A percentile compares a stretch with the other conserved stretches of the same genome.
These are phyloP conservation scores for Sceloporus tristichus DNA, from an alignment of 2,113 vertebrate genomes.

Conservation along the genomic window DNA sequence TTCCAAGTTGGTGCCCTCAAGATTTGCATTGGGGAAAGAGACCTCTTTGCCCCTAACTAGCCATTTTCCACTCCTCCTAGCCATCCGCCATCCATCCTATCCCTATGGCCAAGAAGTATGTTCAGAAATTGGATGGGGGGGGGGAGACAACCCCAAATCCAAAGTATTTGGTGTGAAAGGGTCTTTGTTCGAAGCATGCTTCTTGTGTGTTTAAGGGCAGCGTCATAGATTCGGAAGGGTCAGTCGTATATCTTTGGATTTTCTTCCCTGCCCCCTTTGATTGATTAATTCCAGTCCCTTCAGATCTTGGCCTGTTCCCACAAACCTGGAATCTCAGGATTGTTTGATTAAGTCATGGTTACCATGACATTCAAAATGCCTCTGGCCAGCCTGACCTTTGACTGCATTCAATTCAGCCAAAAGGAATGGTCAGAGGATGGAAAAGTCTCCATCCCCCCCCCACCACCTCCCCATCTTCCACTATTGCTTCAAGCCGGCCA, in stretches of 20 bases:
- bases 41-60: slow-evolving; percentile 42
- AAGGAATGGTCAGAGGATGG: slow-evolving; percentile 79
- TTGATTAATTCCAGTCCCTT: slow-evolving; percentile 79
- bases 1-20: background rate
- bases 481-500: slow-evolving; percentile 49
- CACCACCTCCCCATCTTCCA: slow-evolving; percentile 30
- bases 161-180: slow-evolving; percentile 70
- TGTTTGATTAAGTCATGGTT: slow-evolving; percentile 91
- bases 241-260: slow-evolving; percentile 80
- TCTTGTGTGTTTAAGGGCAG: slow-evolving; percentile 77
- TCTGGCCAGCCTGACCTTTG: slow-evolving; percentile 90
- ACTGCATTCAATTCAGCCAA: slow-evolving; percentile 85
- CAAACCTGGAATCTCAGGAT: slow-evolving; percentile 86
- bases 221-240: slow-evolving; percentile 78
- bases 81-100: slow-evolving; percentile 33
- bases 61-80: slow-evolving; percentile 9
- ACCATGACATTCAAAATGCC: slow-evolving; percentile 85
- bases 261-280: slow-evolving; percentile 71
- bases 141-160: slow-evolving; percentile 71
- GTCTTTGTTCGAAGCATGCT: slow-evolving; percentile 64
- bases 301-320: slow-evolving; percentile 76
- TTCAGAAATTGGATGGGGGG: slow-evolving; percentile 65
- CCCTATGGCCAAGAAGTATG: slow-evolving; percentile 62
- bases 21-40: slow-evolving; percentile 31
- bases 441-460: slow-evolving; percentile 60